Conservation (phyloP, 2,797 vertebrate genomes). For the Poecilia velifera region DNA sequence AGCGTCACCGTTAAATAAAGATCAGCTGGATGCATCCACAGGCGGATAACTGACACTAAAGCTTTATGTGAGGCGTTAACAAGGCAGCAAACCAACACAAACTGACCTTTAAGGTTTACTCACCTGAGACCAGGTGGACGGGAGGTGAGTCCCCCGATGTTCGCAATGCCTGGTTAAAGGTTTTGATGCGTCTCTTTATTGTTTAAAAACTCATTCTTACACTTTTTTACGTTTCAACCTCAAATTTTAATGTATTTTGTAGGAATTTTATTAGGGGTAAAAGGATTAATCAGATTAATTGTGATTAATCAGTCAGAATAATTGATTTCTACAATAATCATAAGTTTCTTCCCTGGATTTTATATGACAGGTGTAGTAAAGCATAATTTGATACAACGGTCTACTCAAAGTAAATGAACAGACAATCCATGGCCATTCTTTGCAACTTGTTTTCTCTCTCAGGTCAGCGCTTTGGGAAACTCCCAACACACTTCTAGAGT, state of each 20-base stretch:
- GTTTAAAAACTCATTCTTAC: too few species aligned
- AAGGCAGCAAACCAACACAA: constrained; percentile 20
- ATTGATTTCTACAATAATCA: too few species aligned
- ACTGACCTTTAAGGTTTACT: constrained; percentile 7
- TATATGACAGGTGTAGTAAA: too few species aligned
- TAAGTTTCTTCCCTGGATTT: too few species aligned
- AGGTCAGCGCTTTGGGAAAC: background rate
- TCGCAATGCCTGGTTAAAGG: background rate
- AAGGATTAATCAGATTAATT: too few species aligned
- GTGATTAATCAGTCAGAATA: too few species aligned
- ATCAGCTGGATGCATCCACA: constrained; percentile 15
- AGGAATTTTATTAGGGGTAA: background rate
- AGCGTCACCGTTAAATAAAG: constrained; percentile 35
- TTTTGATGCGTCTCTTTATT: background rate
- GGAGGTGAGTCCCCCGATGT: background rate
- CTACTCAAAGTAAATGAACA: background rate
- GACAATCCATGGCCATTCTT: background rate
- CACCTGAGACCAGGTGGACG: background rate
- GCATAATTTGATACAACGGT: background rate
- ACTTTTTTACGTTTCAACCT: background rate
- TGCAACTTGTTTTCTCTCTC: background rate
- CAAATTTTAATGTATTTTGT: background rate
- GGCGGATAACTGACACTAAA: constrained; percentile 35
- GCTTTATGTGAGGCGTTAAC: constrained; percentile 29
- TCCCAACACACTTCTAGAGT: background rate